Conservation (phyloP, 2,888 invertebrate genomes). For the Troglohyphantes excavatus region DNA sequence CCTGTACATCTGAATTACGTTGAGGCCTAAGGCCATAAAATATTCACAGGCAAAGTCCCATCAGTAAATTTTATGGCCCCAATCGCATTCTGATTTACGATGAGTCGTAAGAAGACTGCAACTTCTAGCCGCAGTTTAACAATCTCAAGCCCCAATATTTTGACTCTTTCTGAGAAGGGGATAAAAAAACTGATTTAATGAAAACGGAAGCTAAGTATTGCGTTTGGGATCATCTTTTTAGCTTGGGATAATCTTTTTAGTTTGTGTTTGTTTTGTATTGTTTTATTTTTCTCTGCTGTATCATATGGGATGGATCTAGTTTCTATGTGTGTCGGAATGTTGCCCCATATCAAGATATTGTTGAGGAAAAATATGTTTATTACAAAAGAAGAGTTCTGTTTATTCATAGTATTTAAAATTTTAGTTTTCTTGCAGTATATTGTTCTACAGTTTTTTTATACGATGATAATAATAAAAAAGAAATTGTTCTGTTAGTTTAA, state of each 20-base stretch:
- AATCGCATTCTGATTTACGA: slow-evolving; percentile 58
- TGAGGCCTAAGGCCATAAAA: slow-evolving; percentile 44
- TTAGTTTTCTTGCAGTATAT: too few species aligned
- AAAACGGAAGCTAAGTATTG: not conserved
- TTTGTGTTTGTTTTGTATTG: slow-evolving; percentile 33
- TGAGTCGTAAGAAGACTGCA: slow-evolving; percentile 33
- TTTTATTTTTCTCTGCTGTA: slow-evolving; percentile 23
- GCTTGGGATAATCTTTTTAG: too few species aligned
- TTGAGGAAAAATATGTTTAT: too few species aligned
- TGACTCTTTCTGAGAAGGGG: not conserved
- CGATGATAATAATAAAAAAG: too few species aligned
- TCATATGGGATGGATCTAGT: not conserved
- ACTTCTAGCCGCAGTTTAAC: slow-evolving; percentile 3
- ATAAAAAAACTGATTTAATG: slow-evolving; percentile 27
- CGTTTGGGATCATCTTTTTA: slow-evolving; percentile 19
- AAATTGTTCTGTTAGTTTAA: too few species aligned
- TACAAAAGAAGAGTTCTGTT: too few species aligned
- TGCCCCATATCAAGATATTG: too few species aligned
- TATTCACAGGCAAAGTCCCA: slow-evolving; percentile 49
- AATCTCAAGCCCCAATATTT: too few species aligned
- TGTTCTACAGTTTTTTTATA: too few species aligned
- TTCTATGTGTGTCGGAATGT: too few species aligned
- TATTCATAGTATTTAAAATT: too few species aligned
- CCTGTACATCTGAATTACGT: slow-evolving; percentile 64
- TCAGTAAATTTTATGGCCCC: slow-evolving; percentile 62